Base-by-base conservation (phyloP, 1,140 invertebrate species). In the Zaprionus vittiger region DNA sequence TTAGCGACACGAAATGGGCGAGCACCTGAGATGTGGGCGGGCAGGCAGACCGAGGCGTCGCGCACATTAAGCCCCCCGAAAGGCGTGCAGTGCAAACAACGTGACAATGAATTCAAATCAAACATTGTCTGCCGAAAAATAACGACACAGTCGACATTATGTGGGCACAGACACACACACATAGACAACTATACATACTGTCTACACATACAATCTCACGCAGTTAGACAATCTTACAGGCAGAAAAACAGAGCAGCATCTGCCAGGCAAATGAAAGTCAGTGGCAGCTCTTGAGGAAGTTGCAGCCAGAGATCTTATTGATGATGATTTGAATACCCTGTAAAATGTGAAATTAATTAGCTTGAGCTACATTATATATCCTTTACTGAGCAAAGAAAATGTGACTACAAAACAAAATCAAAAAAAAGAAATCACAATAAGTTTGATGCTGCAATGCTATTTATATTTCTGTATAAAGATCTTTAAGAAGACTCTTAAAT, bases 61-160 rank as follows among this genome's bases (percentile, higher is more conserved):
- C 28, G 28, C 28, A 3, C 28, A 31, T 31, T 31, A 31, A 31
- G 28, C 28, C 7, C 28, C 28, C 7, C 6, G 66, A 72, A 75
- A 69, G 74, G 68, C 71, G 84, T 65, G 65, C 72, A 73, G 69
- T 47, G 60, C 73, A 85, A 91, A 90, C 83, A 73, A 72, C 73
- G 80, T 77, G 85, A 90, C 87, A 90, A 80, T 90, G 80, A 83
- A 90, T 87, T 86, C 69, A 90, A 90, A 91, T 91, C 86, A 90
- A 90, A 90, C 83, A 90, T 63, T 81, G 86, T 90, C 86, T 91
- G 71, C 71, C 59, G 38, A 73, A 84, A 77, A 84, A 74, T 65
- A 61, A 61, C 54, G 72, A 74, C 65, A 80, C 38, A 71, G 81
- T 73, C 75, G 74, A 80, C 86, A 91, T 90, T 91, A 86, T 90